Evolutionary conservation across 2,113 vertebrate species (phyloP).

Genomic region (Micromys minutus): DNA sequence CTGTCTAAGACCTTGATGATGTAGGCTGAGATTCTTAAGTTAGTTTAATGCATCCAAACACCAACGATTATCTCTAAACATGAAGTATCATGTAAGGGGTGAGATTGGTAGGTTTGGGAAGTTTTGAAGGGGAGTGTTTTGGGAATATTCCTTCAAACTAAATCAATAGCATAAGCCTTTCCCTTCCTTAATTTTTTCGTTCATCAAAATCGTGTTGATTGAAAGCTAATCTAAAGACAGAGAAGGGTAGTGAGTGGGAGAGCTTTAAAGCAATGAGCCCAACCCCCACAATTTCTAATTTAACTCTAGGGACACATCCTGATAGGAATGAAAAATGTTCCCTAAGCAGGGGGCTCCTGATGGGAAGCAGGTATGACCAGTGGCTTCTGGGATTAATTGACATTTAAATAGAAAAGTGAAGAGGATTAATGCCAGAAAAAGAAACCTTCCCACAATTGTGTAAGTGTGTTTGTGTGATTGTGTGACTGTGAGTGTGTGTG

Average conservation of each 20-base stretch:
- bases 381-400: conserved; percentile 40
- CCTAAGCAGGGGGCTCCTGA: conserved; percentile 53
- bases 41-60: conserved; percentile 28
- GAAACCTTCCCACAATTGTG: conserved; percentile 52
- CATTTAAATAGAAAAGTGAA: conserved; percentile 64
- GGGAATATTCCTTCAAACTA: conserved; percentile 60
- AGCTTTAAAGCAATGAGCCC: conserved; percentile 65
- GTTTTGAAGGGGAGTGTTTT: not conserved
- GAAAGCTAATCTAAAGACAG: conserved; percentile 65
- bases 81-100: conserved; percentile 10
- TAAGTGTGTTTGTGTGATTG: not conserved
- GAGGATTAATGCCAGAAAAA: conserved; percentile 34
- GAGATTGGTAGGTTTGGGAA: not conserved
- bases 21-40: not conserved
- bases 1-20: not conserved
- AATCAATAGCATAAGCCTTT: conserved; percentile 73
- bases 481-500: not conserved
- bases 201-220: conserved; percentile 61
- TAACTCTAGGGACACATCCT: conserved; percentile 66
- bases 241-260: conserved; percentile 59
- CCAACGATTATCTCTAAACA: conserved; percentile 46
- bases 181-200: conserved; percentile 70
- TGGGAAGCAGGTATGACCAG: conserved; percentile 2
- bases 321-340: conserved; percentile 62
- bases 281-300: conserved; percentile 63